These are phyloP conservation scores for Himalopsyche japonica DNA, from an alignment of 2,888 invertebrate species.

Conservation along the genomic window DNA sequence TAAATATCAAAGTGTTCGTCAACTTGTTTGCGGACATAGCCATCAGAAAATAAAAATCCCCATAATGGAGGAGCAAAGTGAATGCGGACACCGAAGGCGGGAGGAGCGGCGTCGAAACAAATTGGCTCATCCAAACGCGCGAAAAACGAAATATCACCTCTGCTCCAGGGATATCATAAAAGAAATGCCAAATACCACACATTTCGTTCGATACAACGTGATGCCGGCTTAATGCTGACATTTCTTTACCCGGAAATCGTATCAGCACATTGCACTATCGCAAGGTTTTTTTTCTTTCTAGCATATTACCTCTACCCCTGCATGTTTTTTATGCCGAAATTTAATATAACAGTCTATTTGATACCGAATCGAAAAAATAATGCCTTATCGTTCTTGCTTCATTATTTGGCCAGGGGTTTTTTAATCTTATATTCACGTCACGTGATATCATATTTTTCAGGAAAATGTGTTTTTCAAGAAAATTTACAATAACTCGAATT, in stretches of 20 bases:
- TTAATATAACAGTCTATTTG: not conserved
- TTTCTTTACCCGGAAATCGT: not conserved
- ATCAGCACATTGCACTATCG: not conserved
- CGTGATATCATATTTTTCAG: too few species aligned
- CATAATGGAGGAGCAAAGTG: not conserved
- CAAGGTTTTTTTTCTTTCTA: not conserved
- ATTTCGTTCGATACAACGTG: not conserved
- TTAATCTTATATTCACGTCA: too few species aligned
- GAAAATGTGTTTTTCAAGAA: too few species aligned
- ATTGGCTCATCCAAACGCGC: not conserved
- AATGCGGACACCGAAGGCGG: not conserved
- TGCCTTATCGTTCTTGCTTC: not conserved
- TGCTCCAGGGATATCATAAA: not conserved
- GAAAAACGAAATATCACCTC: not conserved
- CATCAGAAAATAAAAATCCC: not conserved
- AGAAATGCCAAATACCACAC: not conserved
- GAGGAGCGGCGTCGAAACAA: not conserved
- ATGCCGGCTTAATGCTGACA: not conserved
- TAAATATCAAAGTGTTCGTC: not conserved
- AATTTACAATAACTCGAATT: too few species aligned
- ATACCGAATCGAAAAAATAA: not conserved
- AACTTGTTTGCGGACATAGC: not conserved
- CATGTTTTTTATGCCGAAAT: not conserved
- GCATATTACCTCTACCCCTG: not conserved
- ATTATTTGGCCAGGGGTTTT: too few species aligned